Percentiles rank a stretch among this genome's conserved stretches.
phyloP scores from a whole-genome alignment of 1,140 invertebrate genomes.

The Papilio polyxenes region DNA sequence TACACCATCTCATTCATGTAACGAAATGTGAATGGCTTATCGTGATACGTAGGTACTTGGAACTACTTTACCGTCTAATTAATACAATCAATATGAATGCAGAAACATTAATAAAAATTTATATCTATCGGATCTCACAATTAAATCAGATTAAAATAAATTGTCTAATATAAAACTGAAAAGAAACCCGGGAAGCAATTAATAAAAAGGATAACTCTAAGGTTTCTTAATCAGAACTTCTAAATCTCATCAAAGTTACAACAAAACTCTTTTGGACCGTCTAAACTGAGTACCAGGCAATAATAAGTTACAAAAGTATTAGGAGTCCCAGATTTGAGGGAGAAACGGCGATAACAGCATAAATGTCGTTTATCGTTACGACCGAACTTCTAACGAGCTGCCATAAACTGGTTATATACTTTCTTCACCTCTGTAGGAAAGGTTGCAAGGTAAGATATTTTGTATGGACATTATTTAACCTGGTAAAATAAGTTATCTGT shows the following conservation, averaged over 20 bases:
- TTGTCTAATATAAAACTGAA: not conserved
- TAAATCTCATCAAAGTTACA: constrained; percentile 40
- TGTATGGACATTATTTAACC: constrained; percentile 47
- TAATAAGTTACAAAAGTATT: constrained; percentile 60
- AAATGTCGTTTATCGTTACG: constrained; percentile 69
- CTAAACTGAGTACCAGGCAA: constrained; percentile 53
- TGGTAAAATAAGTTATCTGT: constrained; percentile 13
- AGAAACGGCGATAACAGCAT: constrained; percentile 62
- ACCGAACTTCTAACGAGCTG: constrained; percentile 71
- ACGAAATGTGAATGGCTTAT: not conserved
- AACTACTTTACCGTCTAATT: not conserved
- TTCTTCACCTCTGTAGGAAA: constrained; percentile 54
- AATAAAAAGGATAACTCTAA: constrained; percentile 29
- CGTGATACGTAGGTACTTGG: not conserved
- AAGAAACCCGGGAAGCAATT: constrained; percentile 5
- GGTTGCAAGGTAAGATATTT: constrained; percentile 57
- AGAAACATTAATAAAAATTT: not conserved
- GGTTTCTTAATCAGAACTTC: constrained; percentile 15
- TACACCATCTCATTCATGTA: constrained; percentile 37
- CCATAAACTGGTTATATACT: constrained; percentile 73
- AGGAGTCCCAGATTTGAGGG: constrained; percentile 62
- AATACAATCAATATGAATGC: not conserved
- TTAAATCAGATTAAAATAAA: not conserved
- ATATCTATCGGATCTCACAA: not conserved
- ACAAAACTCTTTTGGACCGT: constrained; percentile 37